These are phyloP conservation scores for Labeo calbasu DNA, from an alignment of 2,797 vertebrate genomes.

Conservation along the genomic window DNA sequence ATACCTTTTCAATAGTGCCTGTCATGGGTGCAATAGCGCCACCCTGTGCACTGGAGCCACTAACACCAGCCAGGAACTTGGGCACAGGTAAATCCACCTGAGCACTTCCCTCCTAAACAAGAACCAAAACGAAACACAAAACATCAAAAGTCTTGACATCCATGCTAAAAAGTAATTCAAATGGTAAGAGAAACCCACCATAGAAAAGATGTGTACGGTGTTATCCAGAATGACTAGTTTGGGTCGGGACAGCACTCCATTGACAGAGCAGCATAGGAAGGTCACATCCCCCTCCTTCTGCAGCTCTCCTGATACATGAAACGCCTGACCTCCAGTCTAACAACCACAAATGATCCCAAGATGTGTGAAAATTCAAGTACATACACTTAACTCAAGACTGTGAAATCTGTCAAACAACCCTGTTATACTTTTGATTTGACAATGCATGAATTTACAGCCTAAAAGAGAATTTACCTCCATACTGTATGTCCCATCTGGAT, in stretches of 20 bases:
- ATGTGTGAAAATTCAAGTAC: background rate
- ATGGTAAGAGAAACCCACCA: constrained; percentile 72
- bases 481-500: constrained; percentile 85
- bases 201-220: constrained; percentile 89
- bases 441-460: background rate
- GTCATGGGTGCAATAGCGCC: constrained; percentile 93
- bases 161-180: no score
- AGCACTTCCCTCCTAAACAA: constrained; percentile 82
- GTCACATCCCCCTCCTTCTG: constrained; percentile 75
- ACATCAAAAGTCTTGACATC: background rate
- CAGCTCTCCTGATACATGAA: constrained; percentile 83
- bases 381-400: background rate
- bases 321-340: constrained; percentile 82
- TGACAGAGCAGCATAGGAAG: constrained; percentile 85
- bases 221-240: constrained; percentile 88
- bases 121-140: background rate
- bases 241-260: constrained; percentile 82
- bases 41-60: constrained; percentile 76
- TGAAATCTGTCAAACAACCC: background rate
- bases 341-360: background rate
- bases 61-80: constrained; percentile 84
- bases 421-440: no score
- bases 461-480: constrained; percentile 84
- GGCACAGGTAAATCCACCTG: constrained; percentile 86
- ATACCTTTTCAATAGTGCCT: constrained; percentile 96